A percentile compares a stretch with the other conserved stretches of the same genome.
phyloP scores from a whole-genome alignment of 2,888 invertebrate genomes.

The Hoplodrina ambigua region DNA sequence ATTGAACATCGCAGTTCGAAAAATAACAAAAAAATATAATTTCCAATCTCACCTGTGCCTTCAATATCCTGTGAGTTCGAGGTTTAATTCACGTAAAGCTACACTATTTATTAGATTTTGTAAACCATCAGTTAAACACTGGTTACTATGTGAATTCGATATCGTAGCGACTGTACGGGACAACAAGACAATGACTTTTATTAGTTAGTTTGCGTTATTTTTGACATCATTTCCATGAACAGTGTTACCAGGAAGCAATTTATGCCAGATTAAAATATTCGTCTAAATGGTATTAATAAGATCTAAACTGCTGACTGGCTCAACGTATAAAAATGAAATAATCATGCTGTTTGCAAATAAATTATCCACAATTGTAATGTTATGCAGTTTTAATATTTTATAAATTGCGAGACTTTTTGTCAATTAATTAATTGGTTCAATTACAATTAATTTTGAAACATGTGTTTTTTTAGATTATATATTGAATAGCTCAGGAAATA shows the following conservation, averaged over 20 bases:
- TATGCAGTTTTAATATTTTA: no score
- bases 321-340: no score
- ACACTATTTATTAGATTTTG: constrained; percentile 10
- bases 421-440: no score
- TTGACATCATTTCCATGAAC: constrained; percentile 13
- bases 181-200: constrained; percentile 39
- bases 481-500: no score
- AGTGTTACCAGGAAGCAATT: constrained; percentile 16
- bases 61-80: constrained; percentile 1
- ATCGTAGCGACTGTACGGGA: neutral
- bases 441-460: no score
- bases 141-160: constrained; percentile 5
- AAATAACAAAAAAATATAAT: neutral
- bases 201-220: neutral
- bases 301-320: no score
- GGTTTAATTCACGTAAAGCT: constrained; percentile 2
- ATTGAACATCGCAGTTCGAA: constrained; percentile 7
- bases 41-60: constrained; percentile 30
- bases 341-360: no score
- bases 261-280: constrained; percentile 1
- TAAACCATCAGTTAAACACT: neutral
- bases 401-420: no score
- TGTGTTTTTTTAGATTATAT: no score
- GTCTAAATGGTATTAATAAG: neutral
- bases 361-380: no score